These are phyloP conservation scores for Lamprologus sp. DNA, from an alignment of 2,113 vertebrate species.

Conservation along the genomic window DNA sequence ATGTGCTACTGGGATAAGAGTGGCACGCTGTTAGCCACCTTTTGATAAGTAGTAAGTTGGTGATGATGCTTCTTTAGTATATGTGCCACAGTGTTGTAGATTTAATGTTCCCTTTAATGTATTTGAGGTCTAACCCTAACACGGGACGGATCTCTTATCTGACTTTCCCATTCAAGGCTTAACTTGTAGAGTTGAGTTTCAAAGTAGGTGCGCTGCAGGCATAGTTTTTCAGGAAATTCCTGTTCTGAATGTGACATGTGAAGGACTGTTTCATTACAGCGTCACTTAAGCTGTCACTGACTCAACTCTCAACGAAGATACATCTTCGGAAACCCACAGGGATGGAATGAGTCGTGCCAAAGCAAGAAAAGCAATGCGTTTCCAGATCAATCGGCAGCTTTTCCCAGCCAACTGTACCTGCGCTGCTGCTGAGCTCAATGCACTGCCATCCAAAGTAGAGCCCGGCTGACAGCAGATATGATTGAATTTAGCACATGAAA, in stretches of 20 bases:
- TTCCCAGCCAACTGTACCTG: neutral
- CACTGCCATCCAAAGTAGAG: neutral
- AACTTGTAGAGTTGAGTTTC: neutral
- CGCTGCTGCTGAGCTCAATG: neutral
- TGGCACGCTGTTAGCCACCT: neutral
- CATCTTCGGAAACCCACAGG: constrained; percentile 10
- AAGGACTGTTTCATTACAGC: constrained; percentile 27
- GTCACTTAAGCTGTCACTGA: neutral
- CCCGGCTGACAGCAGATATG: neutral
- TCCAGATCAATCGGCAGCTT: neutral
- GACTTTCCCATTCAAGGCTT: neutral
- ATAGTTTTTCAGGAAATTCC: constrained; percentile 31
- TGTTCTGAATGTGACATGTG: constrained; percentile 21
- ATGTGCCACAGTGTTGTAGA: neutral
- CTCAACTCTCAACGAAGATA: neutral
- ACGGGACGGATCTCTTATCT: neutral
- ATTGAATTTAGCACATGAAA: constrained; percentile 12
- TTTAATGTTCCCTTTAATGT: neutral
- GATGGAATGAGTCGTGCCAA: constrained; percentile 33
- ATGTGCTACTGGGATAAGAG: neutral
- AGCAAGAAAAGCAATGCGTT: constrained; percentile 28
- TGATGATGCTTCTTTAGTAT: neutral
- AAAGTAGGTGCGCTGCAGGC: neutral
- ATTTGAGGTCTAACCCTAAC: neutral
- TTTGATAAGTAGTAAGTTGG: neutral